A percentile compares a stretch with the other conserved stretches of the same genome.
Evolutionary conservation across 2,888 invertebrate genomes (phyloP).

Genomic region (Phengaris arion): DNA sequence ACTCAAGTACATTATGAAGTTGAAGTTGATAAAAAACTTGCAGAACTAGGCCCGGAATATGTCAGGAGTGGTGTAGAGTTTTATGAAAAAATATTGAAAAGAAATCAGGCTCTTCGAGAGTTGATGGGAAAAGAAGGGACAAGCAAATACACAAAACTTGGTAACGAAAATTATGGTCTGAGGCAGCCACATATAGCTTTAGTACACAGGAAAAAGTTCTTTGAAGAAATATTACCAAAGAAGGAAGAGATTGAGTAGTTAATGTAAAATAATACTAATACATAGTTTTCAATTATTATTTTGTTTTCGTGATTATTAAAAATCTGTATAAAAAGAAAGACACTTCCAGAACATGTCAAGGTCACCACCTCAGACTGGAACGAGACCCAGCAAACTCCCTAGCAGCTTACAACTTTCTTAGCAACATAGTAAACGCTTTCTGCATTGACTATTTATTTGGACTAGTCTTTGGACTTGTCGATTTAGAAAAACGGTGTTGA

Average conservation of each 20-base stretch:
- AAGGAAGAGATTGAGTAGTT: slow-evolving; percentile 33
- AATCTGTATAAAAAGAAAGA: no score
- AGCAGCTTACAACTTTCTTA: no score
- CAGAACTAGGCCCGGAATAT: slow-evolving; percentile 80
- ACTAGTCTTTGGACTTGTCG: no score
- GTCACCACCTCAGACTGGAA: no score
- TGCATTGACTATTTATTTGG: no score
- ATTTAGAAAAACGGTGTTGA: no score
- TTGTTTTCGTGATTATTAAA: no score
- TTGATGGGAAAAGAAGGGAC: slow-evolving; percentile 83
- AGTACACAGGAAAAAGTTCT: slow-evolving; percentile 82
- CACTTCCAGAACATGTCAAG: no score
- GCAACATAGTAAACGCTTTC: no score
- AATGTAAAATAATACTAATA: slow-evolving; percentile 9
- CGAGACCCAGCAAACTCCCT: no score
- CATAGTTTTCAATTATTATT: neutral
- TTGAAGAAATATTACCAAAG: slow-evolving; percentile 77
- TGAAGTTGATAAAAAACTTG: slow-evolving; percentile 81
- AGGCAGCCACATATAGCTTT: slow-evolving; percentile 83
- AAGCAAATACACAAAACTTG: slow-evolving; percentile 81
- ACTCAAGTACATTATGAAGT: slow-evolving; percentile 82
- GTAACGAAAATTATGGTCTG: slow-evolving; percentile 84
- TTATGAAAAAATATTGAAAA: slow-evolving; percentile 84
- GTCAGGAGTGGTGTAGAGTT: slow-evolving; percentile 86
- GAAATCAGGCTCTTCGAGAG: slow-evolving; percentile 85